Base-by-base conservation (phyloP, 2,888 invertebrate genomes). In the Andrena bucephala region DNA sequence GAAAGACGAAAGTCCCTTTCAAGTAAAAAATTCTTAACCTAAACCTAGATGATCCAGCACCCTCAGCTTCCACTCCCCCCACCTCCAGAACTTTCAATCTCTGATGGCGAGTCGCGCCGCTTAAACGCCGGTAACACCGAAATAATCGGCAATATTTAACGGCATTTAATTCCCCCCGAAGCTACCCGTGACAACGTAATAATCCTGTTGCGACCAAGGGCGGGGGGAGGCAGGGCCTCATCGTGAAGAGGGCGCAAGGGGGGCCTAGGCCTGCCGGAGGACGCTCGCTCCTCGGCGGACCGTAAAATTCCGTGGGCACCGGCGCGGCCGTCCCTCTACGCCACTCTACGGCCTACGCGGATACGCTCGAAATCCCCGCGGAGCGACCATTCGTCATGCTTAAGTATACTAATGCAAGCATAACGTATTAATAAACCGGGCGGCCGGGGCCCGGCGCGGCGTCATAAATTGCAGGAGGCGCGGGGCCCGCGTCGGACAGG, bases 321-420 rank as follows among this genome's bases (percentile, higher is more conserved):
- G 42, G 16, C 42, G 42, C 42, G 16, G 42, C 42, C 80, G 67
- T 82, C 71, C 66, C 70, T 74, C 70, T 59, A 52, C 20, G 20
- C 20, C 20, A 20, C 20, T 20, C 20, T 20, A 20, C 20, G 20
- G 20, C 20, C 20, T 20, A 20, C 31, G 10, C 63, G 33, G 70
- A 48, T 72, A 74, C 62, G 76, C 68, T 79, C 79, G 81, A 88
- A 92, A 92, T 92, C 91, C 91, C 90, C 89, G 89, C 89, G 90
- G 84, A 83, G 90, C 88, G 89, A 90, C 90, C 93, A 93, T 93
- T 93, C 92, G 92, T 93, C 93, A 93, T 93, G 93, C 92, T 93
- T 93, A 93, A 92, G 91, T 90, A 91, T 92, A 93, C 92, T 93
- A 93, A 93, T 92, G 92, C 92, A 93, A 93, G 92, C 92, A 91